Conservation (phyloP, 1,140 invertebrate genomes). For the Leptopilina boulardi region DNA sequence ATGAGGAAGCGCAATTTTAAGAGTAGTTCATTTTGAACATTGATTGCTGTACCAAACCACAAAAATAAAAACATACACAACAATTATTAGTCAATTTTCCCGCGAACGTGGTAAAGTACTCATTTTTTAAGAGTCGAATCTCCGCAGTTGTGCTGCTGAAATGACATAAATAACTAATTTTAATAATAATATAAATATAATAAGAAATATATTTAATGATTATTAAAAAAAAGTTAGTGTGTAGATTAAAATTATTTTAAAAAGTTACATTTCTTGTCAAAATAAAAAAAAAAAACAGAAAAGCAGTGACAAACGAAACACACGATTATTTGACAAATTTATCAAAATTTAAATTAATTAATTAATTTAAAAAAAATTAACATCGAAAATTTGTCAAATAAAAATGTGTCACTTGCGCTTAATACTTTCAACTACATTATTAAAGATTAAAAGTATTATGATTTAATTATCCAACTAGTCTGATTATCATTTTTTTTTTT, state of each 20-base stretch:
- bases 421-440: not conserved
- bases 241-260: no score
- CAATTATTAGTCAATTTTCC: constrained; percentile 20
- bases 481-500: not conserved
- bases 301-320: no score
- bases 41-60: not conserved
- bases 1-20: not conserved
- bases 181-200: no score
- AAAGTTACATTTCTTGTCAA: no score
- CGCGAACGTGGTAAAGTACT: constrained; percentile 7
- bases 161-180: not conserved
- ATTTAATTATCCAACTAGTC: constrained; percentile 2
- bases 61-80: not conserved
- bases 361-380: not conserved
- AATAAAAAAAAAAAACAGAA: not conserved
- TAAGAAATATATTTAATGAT: no score
- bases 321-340: no score
- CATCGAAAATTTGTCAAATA: not conserved
- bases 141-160: not conserved
- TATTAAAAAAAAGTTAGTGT: no score
- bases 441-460: constrained; percentile 3
- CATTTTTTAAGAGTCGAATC: not conserved
- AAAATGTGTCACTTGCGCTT: not conserved
- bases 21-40: not conserved
- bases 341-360: no score